phyloP scores from a whole-genome alignment of 2,113 vertebrate species.

The Trematocara marginatum region DNA sequence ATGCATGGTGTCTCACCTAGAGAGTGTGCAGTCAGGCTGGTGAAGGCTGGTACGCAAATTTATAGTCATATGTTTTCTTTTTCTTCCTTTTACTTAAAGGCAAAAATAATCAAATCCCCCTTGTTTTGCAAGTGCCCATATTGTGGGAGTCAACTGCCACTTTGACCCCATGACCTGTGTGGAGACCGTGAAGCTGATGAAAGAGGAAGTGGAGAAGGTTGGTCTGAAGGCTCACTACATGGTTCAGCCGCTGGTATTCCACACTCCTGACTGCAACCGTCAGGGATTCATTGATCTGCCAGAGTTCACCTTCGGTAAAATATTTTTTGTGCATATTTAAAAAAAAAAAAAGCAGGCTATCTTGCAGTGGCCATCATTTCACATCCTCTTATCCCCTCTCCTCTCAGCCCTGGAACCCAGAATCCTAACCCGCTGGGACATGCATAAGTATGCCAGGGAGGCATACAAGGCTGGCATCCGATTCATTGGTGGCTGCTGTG shows the following conservation, averaged over 20 bases:
- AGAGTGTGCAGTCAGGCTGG: constrained; percentile 87
- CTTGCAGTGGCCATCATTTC: not conserved
- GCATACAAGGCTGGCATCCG: constrained; percentile 83
- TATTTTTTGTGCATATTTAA: not conserved
- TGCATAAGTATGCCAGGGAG: constrained; percentile 83
- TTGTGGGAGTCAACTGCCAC: constrained; percentile 94
- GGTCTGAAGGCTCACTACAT: constrained; percentile 89
- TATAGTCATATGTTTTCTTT: not conserved
- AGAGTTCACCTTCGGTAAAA: constrained; percentile 91
- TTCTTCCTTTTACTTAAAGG: not conserved
- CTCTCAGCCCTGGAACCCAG: constrained; percentile 78
- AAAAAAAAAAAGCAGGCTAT: not conserved
- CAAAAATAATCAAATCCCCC: constrained; percentile 73
- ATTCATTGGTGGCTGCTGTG: constrained; percentile 93
- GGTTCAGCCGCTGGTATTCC: constrained; percentile 88
- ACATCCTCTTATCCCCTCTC: not conserved
- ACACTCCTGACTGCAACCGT: constrained; percentile 89
- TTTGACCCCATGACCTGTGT: constrained; percentile 88
- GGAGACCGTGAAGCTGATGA: constrained; percentile 86
- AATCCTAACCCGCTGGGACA: constrained; percentile 84
- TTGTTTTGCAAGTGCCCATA: constrained; percentile 76
- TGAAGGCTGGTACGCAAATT: constrained; percentile 82
- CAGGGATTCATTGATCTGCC: constrained; percentile 96
- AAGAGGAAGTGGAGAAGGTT: constrained; percentile 84
- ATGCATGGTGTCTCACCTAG: constrained; percentile 83